Percentiles rank a stretch among this genome's conserved stretches.
These are phyloP conservation scores for Furnarius figulus DNA, from an alignment of 2,113 vertebrate genomes.

Conservation along the genomic window DNA sequence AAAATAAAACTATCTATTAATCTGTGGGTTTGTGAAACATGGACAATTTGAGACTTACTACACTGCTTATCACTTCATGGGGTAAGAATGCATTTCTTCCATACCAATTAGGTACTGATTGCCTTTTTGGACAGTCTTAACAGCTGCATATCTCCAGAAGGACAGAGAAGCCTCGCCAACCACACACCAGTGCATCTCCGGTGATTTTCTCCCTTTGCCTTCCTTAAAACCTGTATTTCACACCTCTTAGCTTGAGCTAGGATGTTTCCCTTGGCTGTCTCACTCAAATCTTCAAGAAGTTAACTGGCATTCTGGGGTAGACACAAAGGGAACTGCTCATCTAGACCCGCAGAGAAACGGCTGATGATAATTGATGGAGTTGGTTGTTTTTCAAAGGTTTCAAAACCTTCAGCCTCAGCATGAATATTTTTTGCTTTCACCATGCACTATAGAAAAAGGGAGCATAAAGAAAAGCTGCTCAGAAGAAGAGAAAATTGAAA, in stretches of 20 bases:
- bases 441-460: not conserved
- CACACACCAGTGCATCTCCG: not conserved
- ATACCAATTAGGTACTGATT: not conserved
- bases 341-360: not conserved
- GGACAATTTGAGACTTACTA: not conserved
- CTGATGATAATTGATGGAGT: not conserved
- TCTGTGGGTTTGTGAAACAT: not conserved
- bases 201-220: not conserved
- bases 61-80: not conserved
- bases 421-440: not conserved
- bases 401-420: not conserved
- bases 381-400: not conserved
- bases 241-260: not conserved
- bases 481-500: not conserved
- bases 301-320: not conserved
- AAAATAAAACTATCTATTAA: not conserved
- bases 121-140: not conserved
- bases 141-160: not conserved
- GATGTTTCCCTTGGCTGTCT: not conserved
- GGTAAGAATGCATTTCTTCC: not conserved
- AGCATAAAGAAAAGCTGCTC: not conserved
- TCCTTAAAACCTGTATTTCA: not conserved
- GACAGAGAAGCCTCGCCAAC: not conserved
- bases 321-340: not conserved
- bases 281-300: not conserved